phyloP scores from a whole-genome alignment of 2,888 invertebrate species.

The Himalopsyche kuldschensis region DNA sequence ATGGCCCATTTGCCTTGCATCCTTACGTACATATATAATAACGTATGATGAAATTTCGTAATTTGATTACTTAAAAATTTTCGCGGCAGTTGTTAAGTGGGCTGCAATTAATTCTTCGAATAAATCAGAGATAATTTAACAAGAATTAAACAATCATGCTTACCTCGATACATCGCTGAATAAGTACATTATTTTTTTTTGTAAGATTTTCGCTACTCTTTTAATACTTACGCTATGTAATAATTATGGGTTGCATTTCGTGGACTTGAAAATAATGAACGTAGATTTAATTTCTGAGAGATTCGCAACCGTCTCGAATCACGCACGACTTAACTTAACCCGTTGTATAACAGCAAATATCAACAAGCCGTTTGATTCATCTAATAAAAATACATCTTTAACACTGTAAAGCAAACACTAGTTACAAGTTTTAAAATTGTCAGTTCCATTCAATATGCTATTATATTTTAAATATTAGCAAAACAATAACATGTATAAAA shows the following conservation, averaged over 20 bases:
- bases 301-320: slow-evolving; percentile 6
- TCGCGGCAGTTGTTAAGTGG: neutral
- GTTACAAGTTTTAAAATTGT: too few relatives aligned
- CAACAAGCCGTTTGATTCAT: neutral
- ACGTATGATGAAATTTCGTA: neutral
- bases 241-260: neutral
- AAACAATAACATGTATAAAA: too few relatives aligned
- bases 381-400: too few relatives aligned
- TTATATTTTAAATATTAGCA: too few relatives aligned
- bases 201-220: neutral
- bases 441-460: too few relatives aligned
- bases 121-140: neutral
- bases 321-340: slow-evolving; percentile 10
- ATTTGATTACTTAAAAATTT: neutral
- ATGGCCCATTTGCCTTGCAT: neutral
- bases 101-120: neutral
- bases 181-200: neutral
- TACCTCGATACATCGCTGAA: neutral
- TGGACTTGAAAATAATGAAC: slow-evolving; percentile 4
- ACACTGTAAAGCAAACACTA: too few relatives aligned
- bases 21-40: neutral
- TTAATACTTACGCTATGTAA: neutral
- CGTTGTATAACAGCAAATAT: neutral
- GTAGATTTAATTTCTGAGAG: slow-evolving; percentile 6
- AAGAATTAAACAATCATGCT: neutral